Base-by-base conservation (phyloP, 2,113 vertebrate species). In the Dicaeum eximium region DNA sequence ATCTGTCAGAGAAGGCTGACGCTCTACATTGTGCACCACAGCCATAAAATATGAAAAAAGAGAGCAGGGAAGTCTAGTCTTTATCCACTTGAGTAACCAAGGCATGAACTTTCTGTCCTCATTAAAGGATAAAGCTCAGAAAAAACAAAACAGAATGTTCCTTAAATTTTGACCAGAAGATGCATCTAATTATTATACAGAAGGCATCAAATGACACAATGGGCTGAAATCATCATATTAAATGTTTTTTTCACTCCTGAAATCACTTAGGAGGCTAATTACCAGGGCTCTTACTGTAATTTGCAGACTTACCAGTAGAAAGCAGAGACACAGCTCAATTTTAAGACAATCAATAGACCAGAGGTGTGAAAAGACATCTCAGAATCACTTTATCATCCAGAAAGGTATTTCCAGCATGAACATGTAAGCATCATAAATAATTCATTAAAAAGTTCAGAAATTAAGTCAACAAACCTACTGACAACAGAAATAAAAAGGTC, bases 1-100 rank as follows among this genome's bases (percentile, higher is more conserved):
- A 90, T 58, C 70, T 88, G 87, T 86, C 95, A 87, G 64, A 88
- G 65, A 74, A 92, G 77, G 50, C 62, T 75, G 47, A 90, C 90
- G 53, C 31, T 95, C 47, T 62, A 27, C 10, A 23, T 8, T 65
- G 88, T 38, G 33, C 25, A 78, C 15, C 15, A 58, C n/a, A 61
- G 44, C 53, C 53, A 81, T 18, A n/a, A 81, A 89, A 75, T 40
- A 35, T 6, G 53, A 87, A 45, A 56, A 56, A 17, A 60, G 17
- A 71, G 10, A 77, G 50, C 45, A 58, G 56, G 22, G 11, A 80
- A 89, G 17, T 33, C 57, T 25, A 65, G 13, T 28, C 80, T 57
- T 75, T 77, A 87, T 42, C 12, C 23, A 77, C 21, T 58, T 51
- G 56, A 81, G 44, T 60, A 95, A 70, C 48, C 73, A 75, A 72